Base-by-base conservation (phyloP, 2,113 vertebrate species). In the Addax nasomaculatus region DNA sequence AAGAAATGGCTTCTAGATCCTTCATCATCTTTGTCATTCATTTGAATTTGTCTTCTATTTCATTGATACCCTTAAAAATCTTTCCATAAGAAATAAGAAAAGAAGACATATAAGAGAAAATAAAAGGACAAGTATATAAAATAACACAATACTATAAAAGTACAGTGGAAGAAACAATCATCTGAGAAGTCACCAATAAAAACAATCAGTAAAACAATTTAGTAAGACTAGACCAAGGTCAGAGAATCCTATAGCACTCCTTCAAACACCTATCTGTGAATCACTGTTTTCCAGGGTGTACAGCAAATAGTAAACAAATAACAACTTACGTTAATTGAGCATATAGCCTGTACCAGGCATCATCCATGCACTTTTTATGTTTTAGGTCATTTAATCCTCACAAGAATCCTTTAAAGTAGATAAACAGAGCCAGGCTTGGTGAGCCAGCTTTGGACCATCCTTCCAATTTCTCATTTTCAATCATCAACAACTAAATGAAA, bases 401-500 rank as follows among this genome's bases (percentile, higher is more conserved):
- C 13, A 90, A 90, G 45, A 70, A 67, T 95, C 43, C 27, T 96
- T 93, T 87, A 60, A 81, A 30, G 10, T 67, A 86, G 30, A 67
- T 23, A 91, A 76, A 67, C n/a, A 36, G 11, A 96, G 29, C 60
- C 94, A 93, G 62, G 25, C 33, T 64, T 51, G 15, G 39, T 51
- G 55, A 93, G 33, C 27, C 13, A 51, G 51, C 55, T 94, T 90
- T 57, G 64, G 36, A 80, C 58, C 29, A 94, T 94, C 25, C 58
- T 78, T 86, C 39, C 47, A 62, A 53, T 58, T 94, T 73, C 64
- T 96, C 57, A 53, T 17, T 17, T 88, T 89, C 29, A 92, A 16
- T 93, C 94, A 64, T 55, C 90, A 97, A 96, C 43, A 96, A 60
- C 49, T 73, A 62, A 97, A 87, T 73, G 64, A 95, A 94, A 96